Evolutionary conservation across 2,888 invertebrate species (phyloP), one percentile per base, ranked within the genome.

Genomic region (Ophion costatus): DNA sequence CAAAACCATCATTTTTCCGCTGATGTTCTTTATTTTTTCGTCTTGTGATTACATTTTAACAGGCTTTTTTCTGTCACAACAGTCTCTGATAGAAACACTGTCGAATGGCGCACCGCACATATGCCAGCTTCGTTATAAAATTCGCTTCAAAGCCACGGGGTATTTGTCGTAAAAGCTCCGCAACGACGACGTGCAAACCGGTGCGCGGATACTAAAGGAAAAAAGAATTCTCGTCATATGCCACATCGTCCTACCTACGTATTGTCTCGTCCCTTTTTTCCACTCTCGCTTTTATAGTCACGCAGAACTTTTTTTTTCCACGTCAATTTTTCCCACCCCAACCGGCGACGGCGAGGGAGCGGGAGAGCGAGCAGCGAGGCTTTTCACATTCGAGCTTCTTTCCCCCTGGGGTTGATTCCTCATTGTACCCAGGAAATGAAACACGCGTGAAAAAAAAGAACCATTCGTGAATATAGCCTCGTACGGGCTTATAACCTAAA

Each of bases 381-480:
- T 76, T 77, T 61, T 22, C 73, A 57, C 63, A 56, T 69, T 71
- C 29, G 67, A 74, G 45, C 33, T 11, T 45, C 14, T 71, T 74
- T 29, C 29, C 78, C 82, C 73, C 29, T 59, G 82, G 87, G 87
- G 67, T 86, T 84, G 84, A 82, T 80, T 69, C 74, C 78, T 81
- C 74, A 69, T 78, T 42, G 61, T 71, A 33, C 42, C 51, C 70
- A 69, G 74, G 70, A 38, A 78, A 69, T 61, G 51, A 69, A 56
- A 78, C 63, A 78, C 67, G 17, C 38, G 45, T 33, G 45, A n/a
- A 45, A 45, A 45, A 45, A 45, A 45, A 77, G 24, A 76, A 67
- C n/a, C 45, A 38, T 38, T 38, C 71, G 45, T 42, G 59, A 24
- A 71, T 74, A 67, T 9, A 51, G 38, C 66, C 66, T 76, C 66